Base-by-base conservation (phyloP, 2,113 vertebrate genomes). In the Crotalus viridis region DNA sequence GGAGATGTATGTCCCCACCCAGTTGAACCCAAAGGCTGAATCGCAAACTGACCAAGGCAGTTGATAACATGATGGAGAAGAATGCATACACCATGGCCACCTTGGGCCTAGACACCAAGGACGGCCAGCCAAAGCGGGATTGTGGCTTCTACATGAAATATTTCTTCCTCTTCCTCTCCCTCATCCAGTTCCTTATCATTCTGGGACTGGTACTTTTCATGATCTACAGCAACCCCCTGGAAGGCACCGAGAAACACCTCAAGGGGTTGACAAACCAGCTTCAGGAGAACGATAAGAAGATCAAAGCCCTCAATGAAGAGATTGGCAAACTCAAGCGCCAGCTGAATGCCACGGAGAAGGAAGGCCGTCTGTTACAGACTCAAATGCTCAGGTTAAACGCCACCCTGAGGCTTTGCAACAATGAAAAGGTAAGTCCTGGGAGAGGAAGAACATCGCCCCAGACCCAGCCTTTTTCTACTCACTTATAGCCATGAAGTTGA, bases 181-280 rank as follows among this genome's bases (percentile, higher is more conserved):
- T 99, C 94, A 98, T 98, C 94, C 98, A 99, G 96, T 97, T 98
- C 0, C 98, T 99, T 89, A 98, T 99, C 95, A 99, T 99, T 90
- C 94, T 98, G 94, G 98, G 98, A 88, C 96, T 99, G 87, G 98
- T 99, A 93, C 98, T 99, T 12, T 99, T 99, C 97, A 98, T 99
- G 97, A 96, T 98, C 92, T 99, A 99, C 0, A 98, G 98, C 51
- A 98, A 98, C 56, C 97, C 98, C 0, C 97, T 98, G 74, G 97
- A 97, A 89, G 94, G 94, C 13, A 98, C 97, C 0, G 98, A 98
- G 92, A 95, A 97, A 93, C 97, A 97, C 89, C 95, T 98, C 74
- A 92, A 98, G 96, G 98, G 97, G 21, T 94, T 98, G 59, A 95
- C 98, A 95, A 87, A 74, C 46, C 97, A 93, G 24, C 97, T 97